A percentile compares a stretch with the other conserved stretches of the same genome.
phyloP scores from a whole-genome alignment of 2,888 invertebrate species.

The Venusia cambrica region DNA sequence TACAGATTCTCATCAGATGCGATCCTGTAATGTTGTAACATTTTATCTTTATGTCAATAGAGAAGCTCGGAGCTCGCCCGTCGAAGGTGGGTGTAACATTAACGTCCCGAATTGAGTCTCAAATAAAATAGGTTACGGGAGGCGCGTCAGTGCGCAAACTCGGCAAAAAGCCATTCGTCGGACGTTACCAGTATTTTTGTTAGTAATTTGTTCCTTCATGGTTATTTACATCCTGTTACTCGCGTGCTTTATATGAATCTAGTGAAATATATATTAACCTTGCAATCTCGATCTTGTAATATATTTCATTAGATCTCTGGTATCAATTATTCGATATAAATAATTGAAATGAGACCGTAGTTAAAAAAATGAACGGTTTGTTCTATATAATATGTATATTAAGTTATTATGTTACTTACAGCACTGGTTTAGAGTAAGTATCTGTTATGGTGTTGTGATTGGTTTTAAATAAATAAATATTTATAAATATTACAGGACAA shows the following conservation, averaged over 20 bases:
- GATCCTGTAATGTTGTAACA: slow-evolving; percentile 10
- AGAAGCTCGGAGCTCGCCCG: slow-evolving; percentile 31
- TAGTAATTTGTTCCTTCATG: slow-evolving; percentile 28
- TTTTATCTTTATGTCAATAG: slow-evolving; percentile 34
- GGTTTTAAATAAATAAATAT: too few species aligned
- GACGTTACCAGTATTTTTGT: slow-evolving; percentile 31
- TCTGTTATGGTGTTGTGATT: too few species aligned
- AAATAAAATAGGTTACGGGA: slow-evolving; percentile 50
- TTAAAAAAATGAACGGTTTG: too few species aligned
- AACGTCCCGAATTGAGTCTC: slow-evolving; percentile 42
- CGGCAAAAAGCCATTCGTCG: slow-evolving; percentile 42
- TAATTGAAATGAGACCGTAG: too few species aligned
- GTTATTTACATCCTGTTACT: slow-evolving; percentile 26
- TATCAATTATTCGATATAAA: too few species aligned
- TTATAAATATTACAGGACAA: too few species aligned
- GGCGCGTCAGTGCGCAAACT: slow-evolving; percentile 50
- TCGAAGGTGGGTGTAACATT: slow-evolving; percentile 26
- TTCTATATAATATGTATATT: too few species aligned
- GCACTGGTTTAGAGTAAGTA: too few species aligned
- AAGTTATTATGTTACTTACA: too few species aligned
- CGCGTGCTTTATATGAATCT: slow-evolving; percentile 17
- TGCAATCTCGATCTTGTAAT: too few species aligned
- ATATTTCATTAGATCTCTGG: too few species aligned
- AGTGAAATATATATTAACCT: too few species aligned
- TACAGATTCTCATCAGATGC: slow-evolving; percentile 1